Percentiles rank a stretch among this genome's conserved stretches.
Conservation (phyloP, 1,140 invertebrate genomes). For the Sycophaga agraensis region DNA sequence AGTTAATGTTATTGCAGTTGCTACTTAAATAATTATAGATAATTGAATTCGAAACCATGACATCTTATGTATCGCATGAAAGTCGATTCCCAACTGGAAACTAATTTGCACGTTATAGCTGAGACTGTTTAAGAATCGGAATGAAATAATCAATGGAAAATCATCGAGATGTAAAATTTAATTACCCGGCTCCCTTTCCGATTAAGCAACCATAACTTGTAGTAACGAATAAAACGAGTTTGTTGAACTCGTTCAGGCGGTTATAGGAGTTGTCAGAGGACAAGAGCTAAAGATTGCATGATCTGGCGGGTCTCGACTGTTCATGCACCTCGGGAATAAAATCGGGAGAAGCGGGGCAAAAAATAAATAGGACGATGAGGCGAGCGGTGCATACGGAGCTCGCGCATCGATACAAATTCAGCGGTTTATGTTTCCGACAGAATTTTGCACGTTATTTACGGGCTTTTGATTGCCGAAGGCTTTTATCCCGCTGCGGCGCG, state of each 20-base stretch:
- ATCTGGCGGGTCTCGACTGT: not conserved
- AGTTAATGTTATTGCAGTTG: too few species aligned
- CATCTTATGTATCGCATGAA: too few species aligned
- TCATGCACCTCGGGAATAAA: not conserved
- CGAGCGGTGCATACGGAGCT: not conserved
- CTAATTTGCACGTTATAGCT: not conserved
- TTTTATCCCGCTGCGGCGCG: conserved; percentile 25
- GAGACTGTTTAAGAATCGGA: not conserved
- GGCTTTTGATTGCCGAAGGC: conserved; percentile 27
- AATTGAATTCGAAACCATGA: too few species aligned
- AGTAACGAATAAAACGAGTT: conserved; percentile 18
- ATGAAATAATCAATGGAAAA: not conserved
- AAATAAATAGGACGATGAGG: conserved; percentile 16
- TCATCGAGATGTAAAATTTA: conserved; percentile 3
- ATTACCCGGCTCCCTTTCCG: conserved; percentile 1
- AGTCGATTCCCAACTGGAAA: too few species aligned
- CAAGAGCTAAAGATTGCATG: too few species aligned
- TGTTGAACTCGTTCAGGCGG: conserved; percentile 13
- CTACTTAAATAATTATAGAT: too few species aligned
- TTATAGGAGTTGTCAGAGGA: too few species aligned
- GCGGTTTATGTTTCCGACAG: conserved; percentile 7
- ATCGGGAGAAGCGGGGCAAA: not conserved
- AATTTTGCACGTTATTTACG: conserved; percentile 25
- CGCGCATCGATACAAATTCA: conserved; percentile 13
- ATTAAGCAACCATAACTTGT: not conserved